These are phyloP conservation scores for Drosophila neutralis DNA, from an alignment of 2,888 invertebrate genomes.

Conservation along the genomic window DNA sequence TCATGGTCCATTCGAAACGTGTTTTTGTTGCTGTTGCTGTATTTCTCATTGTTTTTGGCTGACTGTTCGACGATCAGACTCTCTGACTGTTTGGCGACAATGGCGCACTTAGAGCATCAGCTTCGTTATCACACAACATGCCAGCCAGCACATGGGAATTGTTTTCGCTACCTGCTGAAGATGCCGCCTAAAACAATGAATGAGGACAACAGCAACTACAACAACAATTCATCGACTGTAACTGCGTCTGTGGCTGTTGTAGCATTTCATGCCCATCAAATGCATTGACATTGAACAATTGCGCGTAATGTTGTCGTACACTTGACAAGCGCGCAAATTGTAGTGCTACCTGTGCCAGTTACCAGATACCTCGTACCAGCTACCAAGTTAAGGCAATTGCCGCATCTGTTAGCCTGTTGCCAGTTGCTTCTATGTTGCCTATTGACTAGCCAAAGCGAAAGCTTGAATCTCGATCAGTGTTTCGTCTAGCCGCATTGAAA, in stretches of 20 bases:
- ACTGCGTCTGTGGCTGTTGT: slow-evolving; percentile 24
- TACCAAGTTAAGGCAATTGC: slow-evolving; percentile 17
- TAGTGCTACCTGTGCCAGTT: slow-evolving; percentile 66
- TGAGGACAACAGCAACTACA: slow-evolving; percentile 49
- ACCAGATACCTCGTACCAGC: slow-evolving; percentile 6
- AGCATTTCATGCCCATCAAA: slow-evolving; percentile 80
- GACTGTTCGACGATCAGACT: background rate
- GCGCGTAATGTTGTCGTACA: slow-evolving; percentile 81
- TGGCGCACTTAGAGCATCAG: slow-evolving; percentile 50
- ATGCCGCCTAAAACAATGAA: slow-evolving; percentile 69
- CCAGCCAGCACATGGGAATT: slow-evolving; percentile 78
- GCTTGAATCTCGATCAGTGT: slow-evolving; percentile 67
- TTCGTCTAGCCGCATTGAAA: slow-evolving; percentile 62
- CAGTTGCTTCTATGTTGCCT: background rate
- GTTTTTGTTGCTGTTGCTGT: slow-evolving; percentile 3
- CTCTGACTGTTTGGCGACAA: slow-evolving; percentile 55
- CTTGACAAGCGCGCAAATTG: slow-evolving; percentile 81
- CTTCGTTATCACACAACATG: slow-evolving; percentile 80
- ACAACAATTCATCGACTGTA: slow-evolving; percentile 39
- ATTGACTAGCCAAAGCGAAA: slow-evolving; percentile 59
- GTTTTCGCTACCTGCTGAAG: slow-evolving; percentile 46
- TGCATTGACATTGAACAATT: slow-evolving; percentile 80
- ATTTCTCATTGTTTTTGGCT: slow-evolving; percentile 12
- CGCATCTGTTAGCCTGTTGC: slow-evolving; percentile 14
- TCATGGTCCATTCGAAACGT: slow-evolving; percentile 38